Conservation (phyloP, 2,797 vertebrate genomes). For the Nasua narica region DNA sequence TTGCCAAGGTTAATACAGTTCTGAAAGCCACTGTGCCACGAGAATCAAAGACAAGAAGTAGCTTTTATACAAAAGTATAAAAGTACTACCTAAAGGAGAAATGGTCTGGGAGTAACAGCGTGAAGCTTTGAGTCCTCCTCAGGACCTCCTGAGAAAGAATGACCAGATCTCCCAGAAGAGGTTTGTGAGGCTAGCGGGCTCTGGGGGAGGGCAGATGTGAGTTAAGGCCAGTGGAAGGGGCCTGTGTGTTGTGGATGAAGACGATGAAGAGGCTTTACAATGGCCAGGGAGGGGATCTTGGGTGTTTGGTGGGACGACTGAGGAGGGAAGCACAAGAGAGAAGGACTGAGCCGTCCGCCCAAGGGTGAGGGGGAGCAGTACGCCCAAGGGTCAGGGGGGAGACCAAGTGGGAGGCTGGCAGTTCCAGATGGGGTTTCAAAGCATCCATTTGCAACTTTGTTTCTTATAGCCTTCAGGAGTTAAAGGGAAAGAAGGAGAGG, state of each 20-base stretch:
- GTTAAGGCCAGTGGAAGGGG: background rate
- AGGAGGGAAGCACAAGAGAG: background rate
- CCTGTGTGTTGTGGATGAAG: background rate
- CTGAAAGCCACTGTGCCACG: background rate
- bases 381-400: background rate
- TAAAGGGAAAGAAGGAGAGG: background rate
- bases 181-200: background rate
- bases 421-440: background rate
- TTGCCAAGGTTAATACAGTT: background rate
- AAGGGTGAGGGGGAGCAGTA: no score
- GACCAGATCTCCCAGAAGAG: background rate
- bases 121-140: background rate
- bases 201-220: background rate
- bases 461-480: background rate
- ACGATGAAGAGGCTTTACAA: background rate
- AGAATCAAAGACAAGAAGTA: slow-evolving; percentile 22
- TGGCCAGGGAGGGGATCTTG: background rate
- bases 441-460: background rate
- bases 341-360: no score
- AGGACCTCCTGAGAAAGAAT: background rate
- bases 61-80: background rate
- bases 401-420: background rate
- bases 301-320: background rate
- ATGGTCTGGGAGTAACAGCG: background rate
- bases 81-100: background rate